Conservation (phyloP, 2,888 invertebrate genomes). For the Coelopa pilipes region DNA sequence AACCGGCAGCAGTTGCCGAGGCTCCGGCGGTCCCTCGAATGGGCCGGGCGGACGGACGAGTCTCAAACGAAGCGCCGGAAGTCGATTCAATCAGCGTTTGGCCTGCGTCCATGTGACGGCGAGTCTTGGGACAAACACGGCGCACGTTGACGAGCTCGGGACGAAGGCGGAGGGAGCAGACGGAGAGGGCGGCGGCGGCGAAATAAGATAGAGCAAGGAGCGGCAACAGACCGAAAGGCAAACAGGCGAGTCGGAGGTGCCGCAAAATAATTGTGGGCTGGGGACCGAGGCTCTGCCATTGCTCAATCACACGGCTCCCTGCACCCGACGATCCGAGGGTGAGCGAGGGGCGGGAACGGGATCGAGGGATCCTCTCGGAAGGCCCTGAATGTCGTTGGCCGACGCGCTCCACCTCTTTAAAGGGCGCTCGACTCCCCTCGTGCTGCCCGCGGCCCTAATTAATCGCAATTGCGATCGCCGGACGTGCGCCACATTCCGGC, state of each 20-base stretch:
- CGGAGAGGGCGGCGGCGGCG: not conserved
- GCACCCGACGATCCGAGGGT: too few relatives aligned
- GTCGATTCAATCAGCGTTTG: constrained; percentile 47
- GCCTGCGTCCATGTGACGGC: constrained; percentile 26
- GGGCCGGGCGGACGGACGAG: not conserved
- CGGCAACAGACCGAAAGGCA: constrained; percentile 19
- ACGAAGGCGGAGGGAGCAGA: not conserved
- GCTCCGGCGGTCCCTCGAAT: constrained; percentile 5
- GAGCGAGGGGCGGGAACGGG: too few relatives aligned
- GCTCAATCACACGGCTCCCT: too few relatives aligned
- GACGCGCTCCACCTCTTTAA: not conserved
- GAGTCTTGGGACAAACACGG: not conserved
- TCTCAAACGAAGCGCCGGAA: constrained; percentile 47
- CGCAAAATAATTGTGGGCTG: not conserved
- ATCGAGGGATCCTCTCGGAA: not conserved
- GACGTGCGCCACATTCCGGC: constrained; percentile 25
- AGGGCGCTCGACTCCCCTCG: not conserved
- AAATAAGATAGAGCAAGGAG: not conserved
- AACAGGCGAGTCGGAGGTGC: not conserved
- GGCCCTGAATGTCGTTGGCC: not conserved
- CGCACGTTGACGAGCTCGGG: not conserved
- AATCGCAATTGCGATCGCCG: constrained; percentile 26
- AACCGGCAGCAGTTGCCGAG: constrained; percentile 2
- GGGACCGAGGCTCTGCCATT: not conserved
- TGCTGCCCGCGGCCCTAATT: constrained; percentile 6